Conservation (phyloP, 2,888 invertebrate genomes). For the Pandemis corylana region DNA sequence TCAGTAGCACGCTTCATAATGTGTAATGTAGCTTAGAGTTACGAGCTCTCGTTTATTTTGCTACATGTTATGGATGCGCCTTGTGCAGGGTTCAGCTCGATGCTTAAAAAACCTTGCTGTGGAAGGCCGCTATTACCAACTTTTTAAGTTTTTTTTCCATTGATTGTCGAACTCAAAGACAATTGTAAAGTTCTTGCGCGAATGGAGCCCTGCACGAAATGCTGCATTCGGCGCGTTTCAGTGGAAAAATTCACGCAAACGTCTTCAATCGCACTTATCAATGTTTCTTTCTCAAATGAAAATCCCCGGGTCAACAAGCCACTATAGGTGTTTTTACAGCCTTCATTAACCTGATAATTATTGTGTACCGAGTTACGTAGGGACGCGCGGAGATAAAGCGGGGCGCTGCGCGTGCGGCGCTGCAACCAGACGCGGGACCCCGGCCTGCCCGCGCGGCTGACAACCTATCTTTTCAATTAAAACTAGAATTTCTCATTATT, state of each 20-base stretch:
- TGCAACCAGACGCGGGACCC: conserved; percentile 21
- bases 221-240: background rate
- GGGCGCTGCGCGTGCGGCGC: background rate
- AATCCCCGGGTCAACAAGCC: conserved; percentile 6
- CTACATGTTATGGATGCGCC: background rate
- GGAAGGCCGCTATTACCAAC: background rate
- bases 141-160: background rate
- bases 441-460: conserved; percentile 17
- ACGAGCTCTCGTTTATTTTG: background rate
- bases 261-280: background rate
- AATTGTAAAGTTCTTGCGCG: too few species aligned
- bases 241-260: background rate
- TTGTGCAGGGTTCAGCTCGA: background rate
- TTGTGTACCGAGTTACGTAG: conserved; percentile 32
- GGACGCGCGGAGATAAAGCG: conserved; percentile 22
- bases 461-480: conserved; percentile 10
- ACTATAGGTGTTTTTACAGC: background rate
- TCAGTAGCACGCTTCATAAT: conserved; percentile 1
- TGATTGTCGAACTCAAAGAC: background rate
- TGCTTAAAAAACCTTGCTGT: background rate
- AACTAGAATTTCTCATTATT: conserved; percentile 8
- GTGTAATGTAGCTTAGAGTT: background rate
- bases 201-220: too few species aligned
- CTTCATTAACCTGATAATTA: conserved; percentile 30
- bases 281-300: background rate